Conservation (phyloP, 2,888 invertebrate genomes). For the Trypoxylon attenuatum region DNA sequence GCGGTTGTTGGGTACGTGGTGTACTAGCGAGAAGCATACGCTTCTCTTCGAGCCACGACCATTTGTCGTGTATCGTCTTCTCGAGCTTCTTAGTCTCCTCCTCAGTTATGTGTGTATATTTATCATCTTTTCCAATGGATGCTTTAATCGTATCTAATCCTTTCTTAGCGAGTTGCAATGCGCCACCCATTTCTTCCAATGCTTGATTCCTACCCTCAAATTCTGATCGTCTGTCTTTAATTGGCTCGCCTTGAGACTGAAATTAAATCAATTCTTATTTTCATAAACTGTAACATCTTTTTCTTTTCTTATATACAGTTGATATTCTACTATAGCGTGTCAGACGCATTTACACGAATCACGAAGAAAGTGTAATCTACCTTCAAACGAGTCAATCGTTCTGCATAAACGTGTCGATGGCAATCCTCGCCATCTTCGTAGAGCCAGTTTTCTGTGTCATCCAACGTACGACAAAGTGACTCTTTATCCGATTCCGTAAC, state of each 20-base stretch:
- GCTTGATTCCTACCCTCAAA: constrained; percentile 86
- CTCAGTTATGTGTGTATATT: constrained; percentile 87
- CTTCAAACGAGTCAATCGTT: constrained; percentile 63
- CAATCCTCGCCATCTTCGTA: constrained; percentile 98
- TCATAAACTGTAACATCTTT: no score
- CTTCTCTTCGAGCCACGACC: constrained; percentile 86
- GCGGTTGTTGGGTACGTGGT: constrained; percentile 83
- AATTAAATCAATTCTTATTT: background rate
- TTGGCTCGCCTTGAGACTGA: constrained; percentile 90
- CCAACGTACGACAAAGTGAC: constrained; percentile 81
- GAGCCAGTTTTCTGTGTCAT: constrained; percentile 95
- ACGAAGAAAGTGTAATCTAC: constrained; percentile 35
- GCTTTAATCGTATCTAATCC: constrained; percentile 82
- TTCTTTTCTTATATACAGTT: no score
- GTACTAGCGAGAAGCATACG: constrained; percentile 80
- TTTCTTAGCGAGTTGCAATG: constrained; percentile 88
- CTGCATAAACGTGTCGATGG: constrained; percentile 81
- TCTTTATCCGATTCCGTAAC: constrained; percentile 83
- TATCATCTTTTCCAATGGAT: constrained; percentile 78
- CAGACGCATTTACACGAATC: no score
- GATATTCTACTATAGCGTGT: no score
- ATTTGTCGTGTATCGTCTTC: constrained; percentile 79
- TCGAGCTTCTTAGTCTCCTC: constrained; percentile 88
- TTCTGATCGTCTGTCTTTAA: constrained; percentile 88
- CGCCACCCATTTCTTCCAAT: constrained; percentile 86